Conservation (phyloP, 2,888 invertebrate genomes). For the Rhodophaea formosa region DNA sequence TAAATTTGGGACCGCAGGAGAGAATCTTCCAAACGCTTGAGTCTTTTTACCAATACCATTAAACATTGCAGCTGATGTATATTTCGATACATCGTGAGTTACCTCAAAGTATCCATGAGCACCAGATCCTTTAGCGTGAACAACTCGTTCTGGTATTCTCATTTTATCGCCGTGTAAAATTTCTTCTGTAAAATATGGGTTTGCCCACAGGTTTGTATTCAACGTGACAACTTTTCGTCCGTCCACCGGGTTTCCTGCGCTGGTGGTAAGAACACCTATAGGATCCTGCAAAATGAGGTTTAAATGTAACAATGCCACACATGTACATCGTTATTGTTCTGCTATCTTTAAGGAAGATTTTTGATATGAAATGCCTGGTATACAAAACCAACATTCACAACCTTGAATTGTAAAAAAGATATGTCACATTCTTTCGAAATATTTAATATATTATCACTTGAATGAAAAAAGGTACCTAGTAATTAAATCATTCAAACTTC, state of each 20-base stretch:
- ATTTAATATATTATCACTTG: no score
- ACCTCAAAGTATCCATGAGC: slow-evolving; percentile 91
- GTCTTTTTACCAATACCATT: slow-evolving; percentile 85
- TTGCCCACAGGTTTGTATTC: slow-evolving; percentile 42
- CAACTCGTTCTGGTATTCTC: slow-evolving; percentile 95
- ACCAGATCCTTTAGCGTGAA: slow-evolving; percentile 94
- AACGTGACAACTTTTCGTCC: slow-evolving; percentile 74
- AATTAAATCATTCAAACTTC: no score
- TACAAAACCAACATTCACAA: no score
- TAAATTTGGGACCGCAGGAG: slow-evolving; percentile 88
- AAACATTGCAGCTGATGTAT: slow-evolving; percentile 82
- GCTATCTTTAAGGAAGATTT: no score
- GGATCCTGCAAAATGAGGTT: slow-evolving; percentile 36
- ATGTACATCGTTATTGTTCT: neutral
- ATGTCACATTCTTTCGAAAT: no score
- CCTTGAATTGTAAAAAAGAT: no score
- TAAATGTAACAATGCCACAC: neutral
- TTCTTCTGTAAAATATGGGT: slow-evolving; percentile 82
- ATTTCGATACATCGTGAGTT: slow-evolving; percentile 87
- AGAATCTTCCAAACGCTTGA: slow-evolving; percentile 87
- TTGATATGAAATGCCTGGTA: no score
- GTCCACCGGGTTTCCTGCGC: slow-evolving; percentile 87
- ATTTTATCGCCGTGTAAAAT: slow-evolving; percentile 86
- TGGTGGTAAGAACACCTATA: slow-evolving; percentile 79
- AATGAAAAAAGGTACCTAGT: no score